These are phyloP conservation scores for Apostichopus parvimensis DNA, from an alignment of 35 echinoderm and acorn worm genomes.

Conservation along the genomic window DNA sequence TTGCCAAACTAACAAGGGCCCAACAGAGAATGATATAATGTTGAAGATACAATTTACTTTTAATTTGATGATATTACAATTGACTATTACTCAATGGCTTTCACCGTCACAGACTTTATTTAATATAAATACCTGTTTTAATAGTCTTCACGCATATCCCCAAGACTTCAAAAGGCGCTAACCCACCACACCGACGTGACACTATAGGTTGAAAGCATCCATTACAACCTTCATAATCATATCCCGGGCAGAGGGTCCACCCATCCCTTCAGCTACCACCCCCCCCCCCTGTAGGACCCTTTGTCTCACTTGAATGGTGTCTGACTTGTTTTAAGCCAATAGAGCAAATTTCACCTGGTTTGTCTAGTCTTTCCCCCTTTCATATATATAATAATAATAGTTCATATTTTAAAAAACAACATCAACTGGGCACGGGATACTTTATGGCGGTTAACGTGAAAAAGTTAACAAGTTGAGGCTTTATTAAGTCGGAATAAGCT, in stretches of 20 bases:
- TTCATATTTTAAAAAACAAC: not conserved
- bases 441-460: slow-evolving; percentile 14
- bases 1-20: no score
- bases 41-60: no score
- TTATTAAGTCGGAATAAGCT: not conserved
- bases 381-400: no score
- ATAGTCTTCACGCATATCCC: not conserved
- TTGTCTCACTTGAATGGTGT: not conserved
- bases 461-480: slow-evolving; percentile 12
- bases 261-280: not conserved
- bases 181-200: not conserved
- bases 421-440: not conserved
- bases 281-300: not conserved
- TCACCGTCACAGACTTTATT: no score
- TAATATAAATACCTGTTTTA: not conserved
- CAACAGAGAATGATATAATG: no score
- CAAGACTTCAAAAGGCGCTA: not conserved
- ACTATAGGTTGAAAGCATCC: not conserved
- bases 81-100: no score
- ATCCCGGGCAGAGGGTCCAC: not conserved
- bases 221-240: not conserved
- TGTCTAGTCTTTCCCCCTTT: not conserved
- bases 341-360: not conserved
- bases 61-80: no score
- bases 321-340: not conserved